Percentiles rank a stretch among this genome's conserved stretches.
Conservation (phyloP, 2,113 vertebrate species). For the Clarias macrocephalus region DNA sequence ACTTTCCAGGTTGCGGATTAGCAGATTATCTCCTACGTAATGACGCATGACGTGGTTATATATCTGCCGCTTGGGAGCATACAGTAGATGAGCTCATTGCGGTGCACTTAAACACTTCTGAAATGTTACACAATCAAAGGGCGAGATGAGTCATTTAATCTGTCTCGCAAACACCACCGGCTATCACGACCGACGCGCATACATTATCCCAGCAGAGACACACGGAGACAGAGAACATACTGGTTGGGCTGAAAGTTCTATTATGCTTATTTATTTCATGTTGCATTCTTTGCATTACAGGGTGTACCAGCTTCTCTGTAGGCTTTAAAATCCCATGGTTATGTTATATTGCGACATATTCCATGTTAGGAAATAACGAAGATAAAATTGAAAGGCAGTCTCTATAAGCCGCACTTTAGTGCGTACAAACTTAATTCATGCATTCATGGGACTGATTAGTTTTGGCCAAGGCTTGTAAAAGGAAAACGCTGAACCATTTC, state of each 20-base stretch:
- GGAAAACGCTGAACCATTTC: conserved; percentile 11
- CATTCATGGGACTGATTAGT: background rate
- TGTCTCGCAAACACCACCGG: conserved; percentile 40
- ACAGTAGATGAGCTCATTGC: conserved; percentile 18
- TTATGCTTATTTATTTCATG: background rate
- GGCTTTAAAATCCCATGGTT: background rate
- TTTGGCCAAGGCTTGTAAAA: conserved; percentile 36
- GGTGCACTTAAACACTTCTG: background rate
- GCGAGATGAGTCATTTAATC: conserved; percentile 62
- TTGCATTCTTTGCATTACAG: background rate
- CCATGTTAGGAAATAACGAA: background rate
- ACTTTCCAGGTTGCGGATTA: background rate
- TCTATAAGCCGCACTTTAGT: background rate
- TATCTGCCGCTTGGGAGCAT: background rate
- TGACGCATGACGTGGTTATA: conserved; percentile 3
- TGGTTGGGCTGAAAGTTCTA: background rate
- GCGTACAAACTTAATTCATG: background rate
- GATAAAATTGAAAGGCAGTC: background rate
- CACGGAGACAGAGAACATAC: background rate
- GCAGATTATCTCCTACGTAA: background rate
- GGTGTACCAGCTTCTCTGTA: background rate
- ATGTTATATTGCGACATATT: background rate
- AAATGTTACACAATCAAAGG: conserved; percentile 50
- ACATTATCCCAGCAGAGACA: background rate
- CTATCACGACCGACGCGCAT: conserved; percentile 39